A percentile compares a stretch with the other conserved stretches of the same genome.
Conservation (phyloP, 2,113 vertebrate genomes). For the Oncorhynchus mykiss region DNA sequence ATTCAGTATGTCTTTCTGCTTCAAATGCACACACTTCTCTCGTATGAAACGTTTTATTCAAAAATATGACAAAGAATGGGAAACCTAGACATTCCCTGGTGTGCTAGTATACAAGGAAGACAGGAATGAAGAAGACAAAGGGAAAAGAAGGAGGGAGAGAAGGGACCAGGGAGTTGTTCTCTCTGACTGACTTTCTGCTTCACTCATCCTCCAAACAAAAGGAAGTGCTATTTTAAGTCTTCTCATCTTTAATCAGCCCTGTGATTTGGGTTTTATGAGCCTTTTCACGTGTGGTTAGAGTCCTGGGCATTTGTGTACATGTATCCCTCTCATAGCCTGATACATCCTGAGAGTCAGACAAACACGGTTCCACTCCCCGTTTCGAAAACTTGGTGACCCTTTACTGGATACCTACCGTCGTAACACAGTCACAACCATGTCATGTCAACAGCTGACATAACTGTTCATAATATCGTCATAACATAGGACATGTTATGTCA, state of each 20-base stretch:
- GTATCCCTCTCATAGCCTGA: not conserved
- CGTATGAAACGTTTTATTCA: constrained; percentile 25
- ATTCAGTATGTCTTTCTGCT: not conserved
- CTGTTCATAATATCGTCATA: too few species aligned
- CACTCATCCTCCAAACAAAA: constrained; percentile 30
- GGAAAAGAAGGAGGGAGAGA: not conserved
- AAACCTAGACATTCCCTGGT: constrained; percentile 31
- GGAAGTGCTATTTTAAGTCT: constrained; percentile 33
- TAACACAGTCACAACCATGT: too few species aligned
- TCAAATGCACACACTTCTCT: not conserved
- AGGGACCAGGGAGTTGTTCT: not conserved
- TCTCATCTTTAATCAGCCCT: constrained; percentile 34
- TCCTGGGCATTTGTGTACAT: not conserved
- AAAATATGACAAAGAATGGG: constrained; percentile 28
- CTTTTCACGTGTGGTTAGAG: constrained; percentile 12
- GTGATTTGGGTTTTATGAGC: constrained; percentile 38
- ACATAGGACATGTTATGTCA: too few species aligned
- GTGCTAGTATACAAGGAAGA: not conserved
- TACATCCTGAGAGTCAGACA: not conserved
- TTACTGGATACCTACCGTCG: too few species aligned
- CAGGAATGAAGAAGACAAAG: not conserved
- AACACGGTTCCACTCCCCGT: not conserved
- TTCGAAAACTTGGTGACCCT: not conserved
- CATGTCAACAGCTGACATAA: too few species aligned
- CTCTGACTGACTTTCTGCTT: constrained; percentile 7